Evolutionary conservation across 2,888 invertebrate species (phyloP).

Genomic region (Cephus rjabovi): DNA sequence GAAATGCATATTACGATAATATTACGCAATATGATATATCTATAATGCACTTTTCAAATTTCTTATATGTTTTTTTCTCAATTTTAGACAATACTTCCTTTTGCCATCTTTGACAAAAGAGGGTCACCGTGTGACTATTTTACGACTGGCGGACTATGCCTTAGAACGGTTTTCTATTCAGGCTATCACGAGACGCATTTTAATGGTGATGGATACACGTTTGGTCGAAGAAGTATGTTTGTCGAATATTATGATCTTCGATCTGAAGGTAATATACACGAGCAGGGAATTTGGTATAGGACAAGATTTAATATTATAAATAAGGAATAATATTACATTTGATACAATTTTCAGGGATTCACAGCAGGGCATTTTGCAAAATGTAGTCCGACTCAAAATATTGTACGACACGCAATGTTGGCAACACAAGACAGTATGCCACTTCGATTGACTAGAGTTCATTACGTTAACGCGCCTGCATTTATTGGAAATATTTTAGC

Average conservation of each 20-base stretch:
- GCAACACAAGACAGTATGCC: constrained; percentile 65
- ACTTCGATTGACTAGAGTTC: constrained; percentile 54
- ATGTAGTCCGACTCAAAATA: constrained; percentile 56
- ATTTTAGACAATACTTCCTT: constrained; percentile 55
- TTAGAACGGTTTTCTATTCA: constrained; percentile 58
- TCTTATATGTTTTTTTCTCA: constrained; percentile 5
- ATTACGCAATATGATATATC: background rate
- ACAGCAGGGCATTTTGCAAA: constrained; percentile 58
- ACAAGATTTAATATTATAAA: background rate
- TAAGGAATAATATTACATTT: background rate
- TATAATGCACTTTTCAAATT: background rate
- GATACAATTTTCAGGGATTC: constrained; percentile 47
- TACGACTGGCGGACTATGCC: constrained; percentile 49
- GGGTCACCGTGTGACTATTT: constrained; percentile 59
- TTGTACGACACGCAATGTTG: constrained; percentile 56
- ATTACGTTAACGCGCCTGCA: constrained; percentile 54
- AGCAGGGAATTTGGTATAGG: background rate
- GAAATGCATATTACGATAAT: background rate
- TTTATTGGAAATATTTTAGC: constrained; percentile 54
- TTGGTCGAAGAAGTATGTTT: constrained; percentile 57
- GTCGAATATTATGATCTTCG: constrained; percentile 61
- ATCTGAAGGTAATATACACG: constrained; percentile 53
- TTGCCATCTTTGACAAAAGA: constrained; percentile 60
- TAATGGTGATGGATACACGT: constrained; percentile 61
- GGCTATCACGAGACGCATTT: constrained; percentile 52